These are phyloP conservation scores for Apodemia duryi DNA, from an alignment of 2,888 invertebrate genomes.

Conservation along the genomic window DNA sequence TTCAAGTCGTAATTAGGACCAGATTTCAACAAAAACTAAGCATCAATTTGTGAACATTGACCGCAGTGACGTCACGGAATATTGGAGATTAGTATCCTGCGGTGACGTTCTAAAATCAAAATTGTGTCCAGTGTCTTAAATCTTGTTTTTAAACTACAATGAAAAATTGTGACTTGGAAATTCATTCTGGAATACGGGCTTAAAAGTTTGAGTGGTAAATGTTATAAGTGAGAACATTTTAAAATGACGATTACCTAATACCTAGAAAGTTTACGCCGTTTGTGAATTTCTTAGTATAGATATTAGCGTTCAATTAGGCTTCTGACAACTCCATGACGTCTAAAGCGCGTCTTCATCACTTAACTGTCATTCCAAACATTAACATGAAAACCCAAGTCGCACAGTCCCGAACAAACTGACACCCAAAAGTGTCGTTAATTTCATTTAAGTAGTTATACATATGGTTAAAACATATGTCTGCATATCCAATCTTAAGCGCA, in stretches of 20 bases:
- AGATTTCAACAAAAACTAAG: not conserved
- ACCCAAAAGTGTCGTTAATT: no score
- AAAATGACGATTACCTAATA: not conserved
- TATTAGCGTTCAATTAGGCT: no score
- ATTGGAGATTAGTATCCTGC: no score
- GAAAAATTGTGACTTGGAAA: not conserved
- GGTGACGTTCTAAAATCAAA: not conserved
- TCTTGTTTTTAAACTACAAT: not conserved
- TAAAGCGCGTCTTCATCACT: no score
- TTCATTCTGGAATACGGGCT: not conserved
- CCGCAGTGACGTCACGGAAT: not conserved
- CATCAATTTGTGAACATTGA: not conserved
- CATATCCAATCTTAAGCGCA: no score
- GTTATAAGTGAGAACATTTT: not conserved
- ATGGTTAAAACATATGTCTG: no score
- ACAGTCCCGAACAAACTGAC: no score
- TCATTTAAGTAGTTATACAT: no score
- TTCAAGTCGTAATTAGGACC: not conserved
- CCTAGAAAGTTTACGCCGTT: not conserved
- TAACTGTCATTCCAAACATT: no score
- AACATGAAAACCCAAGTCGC: no score
- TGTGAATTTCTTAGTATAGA: not conserved
- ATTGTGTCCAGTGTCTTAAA: not conserved
- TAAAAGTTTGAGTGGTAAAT: not conserved
- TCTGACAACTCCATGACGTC: no score